Percentiles rank a stretch among this genome's conserved stretches.
Evolutionary conservation across 2,888 invertebrate genomes (phyloP).

Genomic region (Cantharis rufa): DNA sequence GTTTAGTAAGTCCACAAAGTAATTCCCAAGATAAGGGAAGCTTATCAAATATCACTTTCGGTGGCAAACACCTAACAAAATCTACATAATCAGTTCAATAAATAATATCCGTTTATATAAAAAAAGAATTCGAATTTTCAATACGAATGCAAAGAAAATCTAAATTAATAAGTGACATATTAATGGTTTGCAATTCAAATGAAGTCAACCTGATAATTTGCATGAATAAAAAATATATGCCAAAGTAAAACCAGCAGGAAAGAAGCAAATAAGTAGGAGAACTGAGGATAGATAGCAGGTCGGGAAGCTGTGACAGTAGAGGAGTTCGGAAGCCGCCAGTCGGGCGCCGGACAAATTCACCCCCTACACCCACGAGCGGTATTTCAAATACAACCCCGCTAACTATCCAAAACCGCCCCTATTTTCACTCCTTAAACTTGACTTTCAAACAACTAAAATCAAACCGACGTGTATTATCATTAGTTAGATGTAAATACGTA

Average conservation of each 20-base stretch:
- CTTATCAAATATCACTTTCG: not conserved
- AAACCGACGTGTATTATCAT: not conserved
- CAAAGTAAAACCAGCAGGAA: constrained; percentile 18
- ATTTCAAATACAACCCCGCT: constrained; percentile 24
- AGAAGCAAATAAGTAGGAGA: constrained; percentile 9
- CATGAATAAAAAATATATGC: constrained; percentile 16
- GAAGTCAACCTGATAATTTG: constrained; percentile 13
- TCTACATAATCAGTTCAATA: not conserved
- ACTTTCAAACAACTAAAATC: constrained; percentile 12
- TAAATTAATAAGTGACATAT: not conserved
- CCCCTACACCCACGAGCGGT: constrained; percentile 33
- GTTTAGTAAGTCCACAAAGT: not conserved
- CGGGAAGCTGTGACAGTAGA: constrained; percentile 35
- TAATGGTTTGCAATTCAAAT: constrained; percentile 13
- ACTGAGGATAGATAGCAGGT: constrained; percentile 22
- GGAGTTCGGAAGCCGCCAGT: constrained; percentile 44
- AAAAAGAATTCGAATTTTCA: not conserved
- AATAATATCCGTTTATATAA: not conserved
- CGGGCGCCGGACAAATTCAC: constrained; percentile 45
- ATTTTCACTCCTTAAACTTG: constrained; percentile 27
- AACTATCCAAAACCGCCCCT: constrained; percentile 24
- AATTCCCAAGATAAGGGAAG: not conserved
- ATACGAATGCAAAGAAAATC: not conserved
- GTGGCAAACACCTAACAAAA: not conserved
- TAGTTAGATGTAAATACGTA: not conserved